Percentiles rank a stretch among this genome's conserved stretches.
Evolutionary conservation across 1,140 invertebrate species (phyloP).

Genomic region (Aphelenchoides fujianensis): DNA sequence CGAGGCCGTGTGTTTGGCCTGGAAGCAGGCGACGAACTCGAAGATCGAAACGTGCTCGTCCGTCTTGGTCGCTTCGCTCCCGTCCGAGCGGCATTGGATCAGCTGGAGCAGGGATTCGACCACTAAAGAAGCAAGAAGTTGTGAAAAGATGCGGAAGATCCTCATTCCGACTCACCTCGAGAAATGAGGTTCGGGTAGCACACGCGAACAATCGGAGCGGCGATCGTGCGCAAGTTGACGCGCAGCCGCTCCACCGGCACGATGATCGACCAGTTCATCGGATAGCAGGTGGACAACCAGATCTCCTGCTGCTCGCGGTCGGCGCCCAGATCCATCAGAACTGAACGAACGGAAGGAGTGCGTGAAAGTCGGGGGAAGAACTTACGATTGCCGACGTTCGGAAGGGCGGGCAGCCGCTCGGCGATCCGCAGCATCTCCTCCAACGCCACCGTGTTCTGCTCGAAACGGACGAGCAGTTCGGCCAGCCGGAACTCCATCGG

Average conservation of each 20-base stretch:
- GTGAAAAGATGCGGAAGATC: too few species aligned
- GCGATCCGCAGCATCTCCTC: slow-evolving; percentile 38
- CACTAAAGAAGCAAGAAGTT: too few species aligned
- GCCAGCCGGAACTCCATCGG: slow-evolving; percentile 45
- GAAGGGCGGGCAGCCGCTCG: slow-evolving; percentile 27
- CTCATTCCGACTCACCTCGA: slow-evolving; percentile 37
- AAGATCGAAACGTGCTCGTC: slow-evolving; percentile 32
- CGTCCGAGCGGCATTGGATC: too few species aligned
- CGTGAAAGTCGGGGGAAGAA: not conserved
- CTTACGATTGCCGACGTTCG: slow-evolving; percentile 38
- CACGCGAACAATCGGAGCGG: slow-evolving; percentile 38
- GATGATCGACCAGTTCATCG: slow-evolving; percentile 28
- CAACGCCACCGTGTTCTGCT: slow-evolving; percentile 45
- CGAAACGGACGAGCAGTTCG: slow-evolving; percentile 40
- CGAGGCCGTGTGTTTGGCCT: slow-evolving; percentile 37
- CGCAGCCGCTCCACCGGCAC: slow-evolving; percentile 37
- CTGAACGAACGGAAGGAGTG: slow-evolving; percentile 27
- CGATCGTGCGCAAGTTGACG: slow-evolving; percentile 19
- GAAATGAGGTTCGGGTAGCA: slow-evolving; percentile 42
- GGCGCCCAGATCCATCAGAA: slow-evolving; percentile 43
- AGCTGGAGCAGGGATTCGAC: slow-evolving; percentile 38
- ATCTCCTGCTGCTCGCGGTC: slow-evolving; percentile 37
- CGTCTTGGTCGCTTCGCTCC: not conserved
- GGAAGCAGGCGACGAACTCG: slow-evolving; percentile 43
- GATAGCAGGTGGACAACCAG: slow-evolving; percentile 39